A percentile compares a stretch with the other conserved stretches of the same genome.
These are phyloP conservation scores for Sesamia inferens DNA, from an alignment of 2,888 invertebrate genomes.

Conservation along the genomic window DNA sequence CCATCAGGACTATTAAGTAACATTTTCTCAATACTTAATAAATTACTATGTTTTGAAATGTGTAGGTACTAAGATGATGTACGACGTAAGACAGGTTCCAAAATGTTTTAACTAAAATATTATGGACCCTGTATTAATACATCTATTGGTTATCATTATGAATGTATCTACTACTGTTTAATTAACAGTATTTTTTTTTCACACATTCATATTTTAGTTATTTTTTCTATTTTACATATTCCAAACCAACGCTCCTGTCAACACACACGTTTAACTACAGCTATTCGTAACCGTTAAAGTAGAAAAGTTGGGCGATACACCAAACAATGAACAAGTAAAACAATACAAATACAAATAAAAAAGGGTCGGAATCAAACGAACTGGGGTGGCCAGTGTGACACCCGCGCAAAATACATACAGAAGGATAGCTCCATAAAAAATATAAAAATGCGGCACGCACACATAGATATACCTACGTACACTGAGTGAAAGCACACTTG, in stretches of 20 bases:
- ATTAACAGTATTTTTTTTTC: not conserved
- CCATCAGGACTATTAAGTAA: too few relatives aligned
- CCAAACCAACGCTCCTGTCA: not conserved
- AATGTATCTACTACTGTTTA: not conserved
- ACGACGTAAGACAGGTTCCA: too few relatives aligned
- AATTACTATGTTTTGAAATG: too few relatives aligned
- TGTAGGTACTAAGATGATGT: too few relatives aligned
- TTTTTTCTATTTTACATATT: constrained; percentile 8
- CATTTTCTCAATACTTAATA: too few relatives aligned
- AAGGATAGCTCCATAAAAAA: constrained; percentile 2
- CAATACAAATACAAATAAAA: constrained; percentile 52
- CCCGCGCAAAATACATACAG: not conserved
- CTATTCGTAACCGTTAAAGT: constrained; percentile 47
- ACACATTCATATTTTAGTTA: not conserved
- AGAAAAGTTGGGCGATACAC: constrained; percentile 45
- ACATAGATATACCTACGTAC: not conserved
- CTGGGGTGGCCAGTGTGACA: constrained; percentile 23
- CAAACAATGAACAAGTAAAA: constrained; percentile 49
- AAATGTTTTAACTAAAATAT: too few relatives aligned
- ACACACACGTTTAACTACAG: constrained; percentile 30
- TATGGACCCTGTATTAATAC: too few relatives aligned
- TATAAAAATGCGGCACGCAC: not conserved
- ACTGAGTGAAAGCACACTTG: not conserved
- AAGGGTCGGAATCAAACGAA: constrained; percentile 45
- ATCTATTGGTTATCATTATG: too few relatives aligned